A percentile compares a stretch with the other conserved stretches of the same genome.
Evolutionary conservation across 2,888 invertebrate genomes (phyloP).

Genomic region (Cenopis cana): DNA sequence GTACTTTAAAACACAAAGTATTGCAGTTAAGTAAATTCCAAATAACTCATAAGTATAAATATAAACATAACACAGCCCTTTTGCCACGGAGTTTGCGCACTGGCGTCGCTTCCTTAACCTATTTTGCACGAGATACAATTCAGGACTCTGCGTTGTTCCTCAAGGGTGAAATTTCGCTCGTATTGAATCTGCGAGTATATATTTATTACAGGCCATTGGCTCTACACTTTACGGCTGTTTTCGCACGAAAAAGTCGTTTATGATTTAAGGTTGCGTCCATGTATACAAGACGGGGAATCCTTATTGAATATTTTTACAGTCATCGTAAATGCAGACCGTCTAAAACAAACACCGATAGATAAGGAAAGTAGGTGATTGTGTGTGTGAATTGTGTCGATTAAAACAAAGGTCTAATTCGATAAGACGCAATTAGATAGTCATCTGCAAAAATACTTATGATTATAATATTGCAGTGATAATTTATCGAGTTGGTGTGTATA

Average conservation of each 20-base stretch:
- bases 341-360: constrained; percentile 2
- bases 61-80: constrained; percentile 56
- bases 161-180: constrained; percentile 53
- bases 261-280: constrained; percentile 36
- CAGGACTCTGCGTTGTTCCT: constrained; percentile 51
- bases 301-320: constrained; percentile 42
- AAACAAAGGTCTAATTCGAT: neutral
- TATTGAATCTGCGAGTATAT: constrained; percentile 56
- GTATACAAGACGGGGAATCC: constrained; percentile 32
- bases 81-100: constrained; percentile 65
- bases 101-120: constrained; percentile 59
- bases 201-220: constrained; percentile 55
- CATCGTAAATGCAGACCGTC: constrained; percentile 24
- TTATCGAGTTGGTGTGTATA: too few relatives aligned
- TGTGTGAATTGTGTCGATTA: neutral
- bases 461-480: too few relatives aligned
- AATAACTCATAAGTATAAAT: constrained; percentile 54
- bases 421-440: neutral
- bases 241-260: constrained; percentile 51
- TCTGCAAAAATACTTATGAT: too few relatives aligned
- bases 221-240: constrained; percentile 54
- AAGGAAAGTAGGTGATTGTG: neutral
- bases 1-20: constrained; percentile 46
- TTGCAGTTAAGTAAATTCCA: constrained; percentile 49
- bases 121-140: constrained; percentile 61